Evolutionary conservation across 2,888 invertebrate species (phyloP).

Genomic region (Ernsta delagoae): DNA sequence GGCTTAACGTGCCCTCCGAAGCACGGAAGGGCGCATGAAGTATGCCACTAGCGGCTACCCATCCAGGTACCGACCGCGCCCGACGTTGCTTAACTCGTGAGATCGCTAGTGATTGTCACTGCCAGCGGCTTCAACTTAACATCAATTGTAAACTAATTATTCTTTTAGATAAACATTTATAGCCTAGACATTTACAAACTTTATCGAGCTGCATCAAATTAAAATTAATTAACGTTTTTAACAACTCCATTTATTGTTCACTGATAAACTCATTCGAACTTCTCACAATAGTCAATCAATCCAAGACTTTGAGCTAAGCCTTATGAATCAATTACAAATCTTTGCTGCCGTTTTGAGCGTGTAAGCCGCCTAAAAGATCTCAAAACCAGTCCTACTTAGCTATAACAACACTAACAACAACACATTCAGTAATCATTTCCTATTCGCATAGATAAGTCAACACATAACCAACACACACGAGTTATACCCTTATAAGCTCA

Average conservation of each 20-base stretch:
- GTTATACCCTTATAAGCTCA: neutral
- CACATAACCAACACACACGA: too few relatives aligned
- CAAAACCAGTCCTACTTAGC: too few relatives aligned
- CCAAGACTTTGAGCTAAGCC: neutral
- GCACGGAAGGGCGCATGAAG: too few relatives aligned
- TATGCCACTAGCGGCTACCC: too few relatives aligned
- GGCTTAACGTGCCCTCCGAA: too few relatives aligned
- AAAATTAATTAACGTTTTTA: neutral
- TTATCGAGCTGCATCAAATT: neutral
- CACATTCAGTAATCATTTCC: neutral
- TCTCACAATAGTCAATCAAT: neutral
- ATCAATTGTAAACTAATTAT: neutral
- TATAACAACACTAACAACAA: neutral
- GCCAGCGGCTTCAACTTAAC: too few relatives aligned
- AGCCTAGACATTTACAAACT: neutral
- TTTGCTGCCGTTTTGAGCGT: too few relatives aligned
- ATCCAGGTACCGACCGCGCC: too few relatives aligned
- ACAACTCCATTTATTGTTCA: neutral
- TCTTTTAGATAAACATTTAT: neutral
- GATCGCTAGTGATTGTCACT: too few relatives aligned
- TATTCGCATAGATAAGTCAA: slow-evolving; percentile 3
- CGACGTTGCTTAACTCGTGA: too few relatives aligned
- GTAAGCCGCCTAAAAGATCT: too few relatives aligned
- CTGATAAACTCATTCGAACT: neutral
- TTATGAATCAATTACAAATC: neutral